Evolutionary conservation across 2,888 invertebrate genomes (phyloP).

Genomic region (Penaeus monodon): DNA sequence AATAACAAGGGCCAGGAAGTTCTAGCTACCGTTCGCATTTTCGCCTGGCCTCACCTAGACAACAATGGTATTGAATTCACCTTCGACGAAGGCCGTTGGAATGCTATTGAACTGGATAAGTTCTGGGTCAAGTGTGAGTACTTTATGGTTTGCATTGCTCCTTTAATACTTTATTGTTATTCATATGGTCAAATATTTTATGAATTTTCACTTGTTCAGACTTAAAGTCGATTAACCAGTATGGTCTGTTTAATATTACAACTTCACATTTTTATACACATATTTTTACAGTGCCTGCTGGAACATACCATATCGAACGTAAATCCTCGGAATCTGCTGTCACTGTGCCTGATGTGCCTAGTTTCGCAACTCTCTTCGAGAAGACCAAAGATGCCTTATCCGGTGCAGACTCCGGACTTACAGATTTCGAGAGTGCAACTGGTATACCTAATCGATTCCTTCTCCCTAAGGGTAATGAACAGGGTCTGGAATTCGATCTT

Average conservation of each 20-base stretch:
- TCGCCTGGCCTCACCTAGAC: conserved; percentile 66
- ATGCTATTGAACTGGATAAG: conserved; percentile 63
- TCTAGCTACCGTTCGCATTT: conserved; percentile 66
- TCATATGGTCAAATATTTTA: too few relatives aligned
- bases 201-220: too few relatives aligned
- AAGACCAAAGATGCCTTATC: conserved; percentile 36
- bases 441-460: conserved; percentile 66
- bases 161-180: too few relatives aligned
- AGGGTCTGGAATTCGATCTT: conserved; percentile 52
- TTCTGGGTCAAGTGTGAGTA: conserved; percentile 66
- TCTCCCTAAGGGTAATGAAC: conserved; percentile 59
- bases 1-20: conserved; percentile 60
- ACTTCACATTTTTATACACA: too few relatives aligned
- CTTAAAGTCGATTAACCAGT: too few relatives aligned
- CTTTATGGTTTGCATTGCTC: neutral
- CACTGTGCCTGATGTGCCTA: conserved; percentile 74
- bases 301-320: conserved; percentile 79
- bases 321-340: conserved; percentile 78
- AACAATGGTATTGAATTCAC: conserved; percentile 66
- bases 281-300: conserved; percentile 72
- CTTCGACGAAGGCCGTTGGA: conserved; percentile 65
- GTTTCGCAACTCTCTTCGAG: conserved; percentile 43
- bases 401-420: conserved; percentile 18
- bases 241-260: too few relatives aligned
- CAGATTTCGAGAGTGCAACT: conserved; percentile 22